Base-by-base conservation (phyloP, 2,888 invertebrate genomes). In the Tetropium fuscum region DNA sequence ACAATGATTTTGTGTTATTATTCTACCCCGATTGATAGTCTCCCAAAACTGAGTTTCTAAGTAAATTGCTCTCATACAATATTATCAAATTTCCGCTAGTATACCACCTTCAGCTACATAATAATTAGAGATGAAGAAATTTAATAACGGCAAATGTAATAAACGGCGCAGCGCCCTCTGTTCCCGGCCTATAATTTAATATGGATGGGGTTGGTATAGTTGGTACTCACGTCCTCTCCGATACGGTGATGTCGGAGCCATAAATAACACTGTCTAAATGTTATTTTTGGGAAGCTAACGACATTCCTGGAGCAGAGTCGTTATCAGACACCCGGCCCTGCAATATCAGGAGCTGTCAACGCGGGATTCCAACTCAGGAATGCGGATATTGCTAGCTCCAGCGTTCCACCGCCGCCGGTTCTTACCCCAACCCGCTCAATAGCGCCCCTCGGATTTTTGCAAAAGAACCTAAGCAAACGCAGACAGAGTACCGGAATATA, bases 241-340 rank as follows among this genome's bases (percentile, higher is more conserved):
- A 62, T 62, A 63, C 66, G 60, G 73, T 72, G 68, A 70, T 74
- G 77, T 76, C 77, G 75, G 73, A 73, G 74, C 78, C 77, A 81
- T 80, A 81, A 81, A 81, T 81, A 80, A 81, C 80, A 73, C 75
- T 78, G 78, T 78, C 79, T 79, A 79, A 80, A 79, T 77, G 80
- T 81, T 81, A 81, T 81, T 81, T 81, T 81, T 81, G 80, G 80
- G 78, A 67, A 81, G 81, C 80, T 81, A 81, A 81, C 81, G 81
- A 80, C 81, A 81, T 81, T 81, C 81, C 81, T 76, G 77, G 75
- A 79, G 76, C 78, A 67, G 70, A 74, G 76, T 76, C 77, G 78
- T 78, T 79, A 79, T 78, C 78, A 78, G 76, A 79, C 78, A 75
- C 77, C 78, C 68, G 61, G 61, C 32, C 54, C 74, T 75, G 78